A percentile compares a stretch with the other conserved stretches of the same genome.
phyloP scores from a whole-genome alignment of 2,888 invertebrate species.

The Eupithecia tripunctaria region DNA sequence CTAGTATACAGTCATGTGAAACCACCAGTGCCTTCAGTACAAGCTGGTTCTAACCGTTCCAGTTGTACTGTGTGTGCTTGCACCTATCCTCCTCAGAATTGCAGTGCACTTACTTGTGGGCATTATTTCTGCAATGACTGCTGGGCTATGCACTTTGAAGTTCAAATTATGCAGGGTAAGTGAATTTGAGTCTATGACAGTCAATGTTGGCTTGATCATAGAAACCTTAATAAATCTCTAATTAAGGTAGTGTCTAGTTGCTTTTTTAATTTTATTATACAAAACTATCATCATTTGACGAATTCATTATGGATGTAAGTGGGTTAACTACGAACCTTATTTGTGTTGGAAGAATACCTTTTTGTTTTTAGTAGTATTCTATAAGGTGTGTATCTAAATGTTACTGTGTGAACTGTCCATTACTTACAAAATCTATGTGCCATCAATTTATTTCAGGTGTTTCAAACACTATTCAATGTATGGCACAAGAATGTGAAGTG shows the following conservation, averaged over 20 bases:
- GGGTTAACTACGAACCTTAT: no score
- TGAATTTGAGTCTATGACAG: neutral
- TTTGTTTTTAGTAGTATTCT: neutral
- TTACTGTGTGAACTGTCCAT: neutral
- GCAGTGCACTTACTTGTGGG: conserved; percentile 93
- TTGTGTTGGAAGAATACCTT: no score
- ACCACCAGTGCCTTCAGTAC: conserved; percentile 63
- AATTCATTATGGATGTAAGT: no score
- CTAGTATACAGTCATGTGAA: conserved; percentile 81
- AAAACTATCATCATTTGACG: no score
- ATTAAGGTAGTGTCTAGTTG: no score
- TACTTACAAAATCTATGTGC: neutral
- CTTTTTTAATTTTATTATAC: no score
- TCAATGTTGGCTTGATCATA: neutral
- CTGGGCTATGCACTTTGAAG: conserved; percentile 98
- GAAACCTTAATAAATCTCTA: neutral
- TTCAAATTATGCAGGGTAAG: conserved; percentile 95
- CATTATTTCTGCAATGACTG: conserved; percentile 98
- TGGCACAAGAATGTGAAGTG: conserved; percentile 97
- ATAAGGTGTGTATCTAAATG: neutral
- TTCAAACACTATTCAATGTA: conserved; percentile 96
- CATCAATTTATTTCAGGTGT: conserved; percentile 80
- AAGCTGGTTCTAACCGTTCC: conserved; percentile 64
- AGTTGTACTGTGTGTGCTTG: conserved; percentile 92
- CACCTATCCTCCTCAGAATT: conserved; percentile 87